Evolutionary conservation across 92 coral and sea anemone genomes (phyloP), one percentile per base, ranked within the genome.

Genomic region (Porites rus): DNA sequence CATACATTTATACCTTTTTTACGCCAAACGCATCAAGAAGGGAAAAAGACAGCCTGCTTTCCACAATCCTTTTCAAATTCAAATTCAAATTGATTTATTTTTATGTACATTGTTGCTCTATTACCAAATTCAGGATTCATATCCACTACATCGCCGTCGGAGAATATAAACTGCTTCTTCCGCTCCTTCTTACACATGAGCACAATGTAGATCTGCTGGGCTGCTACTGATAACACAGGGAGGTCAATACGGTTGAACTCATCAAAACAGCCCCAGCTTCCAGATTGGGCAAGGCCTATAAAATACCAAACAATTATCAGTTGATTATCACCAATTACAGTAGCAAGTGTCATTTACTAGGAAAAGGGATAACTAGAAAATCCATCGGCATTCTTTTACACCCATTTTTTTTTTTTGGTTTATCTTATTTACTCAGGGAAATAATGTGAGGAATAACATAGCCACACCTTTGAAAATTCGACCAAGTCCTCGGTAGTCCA

Each of bases 191-290:
- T 94, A 80, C 92, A 88, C 74, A 94, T 92, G 50, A 94, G 80
- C 56, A 94, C 94, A 59, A 94, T 94, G 93, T 90, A 94, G 89
- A 94, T 94, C 81, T 94, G 98, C 65, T 94, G 98, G 7, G 98
- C 98, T 56, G 98, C 98, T 63, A 94, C 98, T 12, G 98, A 94
- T 25, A 94, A 60, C 46, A 94, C 98, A 25, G 98, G 98, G 17
- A 94, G 98, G 73, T 94, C 94, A 70, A 94, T 94, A 72, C 98
- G 93, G 88, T 94, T 94, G 83, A 94, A 94, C 91, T 94, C 98
- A 71, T 94, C 98, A 77, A 94, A 94, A 59, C 98, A 94, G 18
- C 98, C 98, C 98, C 98, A 94, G 83, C 98, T 94, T n/a, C 98
- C 98, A 50, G 98, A 94, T 77, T 94, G 98, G 56, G 98, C 98